Conservation (phyloP, 2,888 invertebrate species). For the Eucera pruinosa region DNA sequence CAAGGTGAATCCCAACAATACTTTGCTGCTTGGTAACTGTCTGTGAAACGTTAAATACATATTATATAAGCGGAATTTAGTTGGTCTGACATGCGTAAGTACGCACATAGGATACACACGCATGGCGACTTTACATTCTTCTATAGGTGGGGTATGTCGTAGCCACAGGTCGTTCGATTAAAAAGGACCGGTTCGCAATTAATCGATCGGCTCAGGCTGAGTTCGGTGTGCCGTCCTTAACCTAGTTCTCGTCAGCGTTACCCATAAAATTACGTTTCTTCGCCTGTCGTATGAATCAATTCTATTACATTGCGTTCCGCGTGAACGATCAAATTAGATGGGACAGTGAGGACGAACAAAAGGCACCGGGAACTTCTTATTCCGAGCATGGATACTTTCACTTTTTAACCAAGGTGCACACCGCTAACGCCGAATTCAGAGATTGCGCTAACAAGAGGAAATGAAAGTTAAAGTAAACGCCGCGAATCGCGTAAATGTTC, state of each 20-base stretch:
- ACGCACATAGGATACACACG: background rate
- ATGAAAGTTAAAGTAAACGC: conserved; percentile 57
- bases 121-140: background rate
- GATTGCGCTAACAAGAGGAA: conserved; percentile 57
- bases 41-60: no score
- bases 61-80: no score
- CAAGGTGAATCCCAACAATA: no score
- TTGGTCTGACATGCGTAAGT: no score
- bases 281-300: background rate
- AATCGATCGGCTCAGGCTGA: conserved; percentile 56
- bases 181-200: conserved; percentile 69
- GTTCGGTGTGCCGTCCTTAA: conserved; percentile 62
- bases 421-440: conserved; percentile 49
- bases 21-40: no score
- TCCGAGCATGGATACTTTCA: conserved; percentile 53
- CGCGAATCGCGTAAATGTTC: conserved; percentile 26
- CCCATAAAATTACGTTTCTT: conserved; percentile 54
- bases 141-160: conserved; percentile 1
- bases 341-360: background rate
- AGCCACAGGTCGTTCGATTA: conserved; percentile 49
- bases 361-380: conserved; percentile 30
- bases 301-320: conserved; percentile 35
- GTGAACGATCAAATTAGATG: conserved; percentile 30
- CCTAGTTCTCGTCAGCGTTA: conserved; percentile 61
- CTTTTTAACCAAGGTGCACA: conserved; percentile 42